These are phyloP conservation scores for Plagodis pulveraria DNA, from an alignment of 2,888 invertebrate species.

Conservation along the genomic window DNA sequence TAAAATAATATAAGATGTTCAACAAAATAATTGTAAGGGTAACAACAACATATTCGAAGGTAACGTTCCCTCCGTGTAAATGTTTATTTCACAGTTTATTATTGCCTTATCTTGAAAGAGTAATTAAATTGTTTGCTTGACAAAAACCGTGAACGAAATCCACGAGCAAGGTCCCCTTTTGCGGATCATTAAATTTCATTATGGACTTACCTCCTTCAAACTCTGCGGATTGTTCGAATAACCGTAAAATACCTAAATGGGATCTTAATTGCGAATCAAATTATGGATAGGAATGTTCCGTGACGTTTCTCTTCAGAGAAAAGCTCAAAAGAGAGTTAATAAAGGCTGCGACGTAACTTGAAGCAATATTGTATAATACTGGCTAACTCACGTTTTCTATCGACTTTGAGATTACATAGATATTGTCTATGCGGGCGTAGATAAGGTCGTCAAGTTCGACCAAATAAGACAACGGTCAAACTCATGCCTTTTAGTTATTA, in stretches of 20 bases:
- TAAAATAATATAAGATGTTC: constrained; percentile 22
- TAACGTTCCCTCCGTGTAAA: constrained; percentile 6
- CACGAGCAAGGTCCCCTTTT: constrained; percentile 46
- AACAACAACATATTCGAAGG: constrained; percentile 7
- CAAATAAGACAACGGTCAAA: too few relatives aligned
- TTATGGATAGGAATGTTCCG: constrained; percentile 45
- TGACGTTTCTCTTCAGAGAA: constrained; percentile 35
- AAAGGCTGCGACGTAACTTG: constrained; percentile 33
- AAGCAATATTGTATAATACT: constrained; percentile 30
- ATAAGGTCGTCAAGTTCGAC: too few relatives aligned
- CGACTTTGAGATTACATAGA: neutral
- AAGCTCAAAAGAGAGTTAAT: constrained; percentile 31
- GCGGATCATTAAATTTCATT: constrained; percentile 64
- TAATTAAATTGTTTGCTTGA: constrained; percentile 25
- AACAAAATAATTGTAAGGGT: constrained; percentile 22
- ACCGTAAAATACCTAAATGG: constrained; percentile 63
- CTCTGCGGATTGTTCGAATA: constrained; percentile 58
- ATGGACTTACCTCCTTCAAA: constrained; percentile 57
- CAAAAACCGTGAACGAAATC: constrained; percentile 33
- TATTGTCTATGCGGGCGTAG: too few relatives aligned
- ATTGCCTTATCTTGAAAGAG: constrained; percentile 9
- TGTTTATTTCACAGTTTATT: constrained; percentile 21
- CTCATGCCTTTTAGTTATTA: too few relatives aligned
- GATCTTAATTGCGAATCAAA: constrained; percentile 63
- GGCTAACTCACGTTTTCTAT: constrained; percentile 16